Evolutionary conservation across 2,797 vertebrate genomes (phyloP), one percentile per base, ranked within the genome.

Genomic region (Typhlichthys eigenmanni): DNA sequence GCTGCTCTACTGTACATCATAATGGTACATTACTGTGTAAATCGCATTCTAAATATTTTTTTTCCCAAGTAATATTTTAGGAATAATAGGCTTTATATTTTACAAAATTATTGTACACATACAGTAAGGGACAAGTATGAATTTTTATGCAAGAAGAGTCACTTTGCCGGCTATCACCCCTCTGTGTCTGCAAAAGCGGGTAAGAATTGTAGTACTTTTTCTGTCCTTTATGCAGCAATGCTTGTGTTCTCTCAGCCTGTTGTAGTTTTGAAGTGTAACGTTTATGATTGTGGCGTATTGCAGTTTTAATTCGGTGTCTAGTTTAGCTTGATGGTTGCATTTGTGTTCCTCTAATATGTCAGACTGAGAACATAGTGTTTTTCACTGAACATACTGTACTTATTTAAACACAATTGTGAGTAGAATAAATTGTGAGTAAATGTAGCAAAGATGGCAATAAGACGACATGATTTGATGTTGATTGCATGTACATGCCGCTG

Each of bases 161-260:
- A 96, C 95, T 8, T 76, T 98, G 88, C 95, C 96, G 64, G 91
- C 93, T 71, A 94, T 97, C 82, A 96, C 94, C 48, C 95, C 96
- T 70, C 78, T 97, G 74, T 91, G 92, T 88, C 92, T 96, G 66
- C 94, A 94, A 77, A 96, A 95, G 79, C 84, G 91, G 93, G 93
- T 94, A 93, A 73, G 92, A 85, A 67, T 47, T 19, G 53, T 48
- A 9, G 61, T 52, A n/a, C 14, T 43, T 7, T 43, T 43, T 43
- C 9, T 46, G 47, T 14, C 47, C n/a, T 14, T 12, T 48, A 11
- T 48, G 12, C 47, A 48, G 4, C 47, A n/a, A 48, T n/a, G 4
- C 10, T 63, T 56, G 68, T 4, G 17, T 79, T 45, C 75, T 54
- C 47, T 55, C 13, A 71, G 19, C 12, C 5, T 52, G 19, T 65